Evolutionary conservation across 2,113 vertebrate species (phyloP), one percentile per base, ranked within the genome.

Genomic region (Sterrhoptilus dennistouni): DNA sequence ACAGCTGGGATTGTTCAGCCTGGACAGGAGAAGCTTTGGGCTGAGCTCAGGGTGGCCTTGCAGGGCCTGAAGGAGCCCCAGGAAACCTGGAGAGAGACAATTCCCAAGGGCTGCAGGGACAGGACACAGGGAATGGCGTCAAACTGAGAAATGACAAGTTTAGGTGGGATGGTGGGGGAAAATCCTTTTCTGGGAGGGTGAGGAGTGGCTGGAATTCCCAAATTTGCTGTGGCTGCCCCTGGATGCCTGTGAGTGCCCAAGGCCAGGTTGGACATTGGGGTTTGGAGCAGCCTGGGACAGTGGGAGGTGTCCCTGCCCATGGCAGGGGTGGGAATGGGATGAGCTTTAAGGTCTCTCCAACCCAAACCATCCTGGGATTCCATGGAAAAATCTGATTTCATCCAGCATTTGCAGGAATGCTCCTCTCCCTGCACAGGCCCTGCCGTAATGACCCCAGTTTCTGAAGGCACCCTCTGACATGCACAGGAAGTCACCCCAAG

Each of bases 291-390:
- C 56, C 42, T 64, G 57, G 66, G 3, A 27, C 53, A 23, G 42
- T 50, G 76, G 42, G 0, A 89, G 50, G 42, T 22, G 76, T 44
- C 59, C 59, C 50, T 57, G 76, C 50, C 50, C 59, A 50, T 5
- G 22, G 42, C 57, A 22, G 40, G 24, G n/a, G 3, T 29, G 47
- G 24, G 0, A 14, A 3, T 16, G 35, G 35, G 35, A 1, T 19
- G 59, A 0, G 2, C 1, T 44, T 29, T 59, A 0, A 52, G 12
- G 33, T 0, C 33, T 19, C 3, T n/a, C 69, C 28, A n/a, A 28
- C 44, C 15, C 61, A 53, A 59, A 28, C 45, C 45, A n/a, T 6
- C 2, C 38, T 22, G 7, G 2, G 28, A 54, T 27, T 53, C 24
- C 21, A 15, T 6, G 40, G 61, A 31, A 35, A 78, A 68, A 35